These are phyloP conservation scores for Muschampia plurimacula DNA, from an alignment of 2,888 invertebrate species.

Conservation along the genomic window DNA sequence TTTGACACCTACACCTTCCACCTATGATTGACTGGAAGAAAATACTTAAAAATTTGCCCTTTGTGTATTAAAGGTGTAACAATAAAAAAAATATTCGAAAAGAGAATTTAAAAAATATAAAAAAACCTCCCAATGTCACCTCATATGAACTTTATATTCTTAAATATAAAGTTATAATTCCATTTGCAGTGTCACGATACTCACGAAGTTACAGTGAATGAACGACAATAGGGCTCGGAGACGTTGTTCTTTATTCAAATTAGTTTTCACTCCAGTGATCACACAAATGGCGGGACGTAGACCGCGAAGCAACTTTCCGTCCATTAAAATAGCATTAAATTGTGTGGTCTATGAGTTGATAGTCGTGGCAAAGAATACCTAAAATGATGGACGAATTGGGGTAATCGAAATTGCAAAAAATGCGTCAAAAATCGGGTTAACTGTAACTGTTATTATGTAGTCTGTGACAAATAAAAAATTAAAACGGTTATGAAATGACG, in stretches of 20 bases:
- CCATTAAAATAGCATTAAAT: conserved; percentile 40
- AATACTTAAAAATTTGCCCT: too few species aligned
- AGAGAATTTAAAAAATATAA: too few species aligned
- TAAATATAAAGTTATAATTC: neutral
- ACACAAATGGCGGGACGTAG: conserved; percentile 51
- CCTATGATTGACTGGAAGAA: too few species aligned
- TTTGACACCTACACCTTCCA: too few species aligned
- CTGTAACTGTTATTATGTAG: neutral
- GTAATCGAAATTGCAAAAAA: neutral
- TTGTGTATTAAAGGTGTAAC: too few species aligned
- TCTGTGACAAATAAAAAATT: too few species aligned
- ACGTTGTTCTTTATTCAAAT: conserved; percentile 57
- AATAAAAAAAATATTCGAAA: too few species aligned
- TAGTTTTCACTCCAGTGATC: conserved; percentile 64
- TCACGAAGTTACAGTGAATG: conserved; percentile 14
- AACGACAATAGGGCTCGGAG: conserved; percentile 50
- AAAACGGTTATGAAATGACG: too few species aligned
- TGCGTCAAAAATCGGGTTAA: neutral
- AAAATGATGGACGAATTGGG: neutral
- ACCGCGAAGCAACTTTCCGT: conserved; percentile 37
- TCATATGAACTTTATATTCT: neutral
- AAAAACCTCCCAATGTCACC: too few species aligned
- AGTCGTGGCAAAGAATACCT: conserved; percentile 9
- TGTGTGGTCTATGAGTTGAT: conserved; percentile 18
- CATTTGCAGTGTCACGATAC: neutral